These are phyloP conservation scores for Rhagonycha fulva DNA, from an alignment of 2,888 invertebrate genomes.

Conservation along the genomic window DNA sequence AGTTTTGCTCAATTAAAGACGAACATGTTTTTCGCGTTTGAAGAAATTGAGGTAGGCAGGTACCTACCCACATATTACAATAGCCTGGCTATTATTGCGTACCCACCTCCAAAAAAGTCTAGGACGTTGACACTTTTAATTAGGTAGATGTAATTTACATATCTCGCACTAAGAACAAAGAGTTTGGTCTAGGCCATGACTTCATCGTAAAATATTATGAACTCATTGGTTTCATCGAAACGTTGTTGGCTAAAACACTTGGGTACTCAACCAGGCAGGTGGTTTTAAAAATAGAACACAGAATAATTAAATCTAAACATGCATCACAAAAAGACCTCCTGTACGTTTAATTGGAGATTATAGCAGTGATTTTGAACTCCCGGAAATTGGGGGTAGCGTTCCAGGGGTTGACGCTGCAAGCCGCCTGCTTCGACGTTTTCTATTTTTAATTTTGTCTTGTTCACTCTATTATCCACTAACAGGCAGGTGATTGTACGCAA, in stretches of 20 bases:
- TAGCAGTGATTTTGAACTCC: not conserved
- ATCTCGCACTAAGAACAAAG: not conserved
- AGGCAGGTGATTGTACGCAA: not conserved
- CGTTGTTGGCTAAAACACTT: not conserved
- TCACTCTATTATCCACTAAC: not conserved
- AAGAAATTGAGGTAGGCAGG: not conserved
- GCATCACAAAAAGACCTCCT: not conserved
- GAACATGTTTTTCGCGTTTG: not conserved
- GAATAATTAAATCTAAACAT: not conserved
- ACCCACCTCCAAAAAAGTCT: not conserved
- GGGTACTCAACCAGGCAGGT: not conserved
- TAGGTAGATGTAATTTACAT: not conserved
- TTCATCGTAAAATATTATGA: not conserved
- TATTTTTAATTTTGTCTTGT: not conserved
- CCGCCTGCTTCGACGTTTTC: not conserved
- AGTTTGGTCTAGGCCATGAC: not conserved
- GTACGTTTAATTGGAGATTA: not conserved
- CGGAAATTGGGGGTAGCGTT: not conserved
- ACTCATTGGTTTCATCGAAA: not conserved
- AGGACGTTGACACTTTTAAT: conserved; percentile 3
- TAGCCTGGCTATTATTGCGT: no score
- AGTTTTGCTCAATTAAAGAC: not conserved
- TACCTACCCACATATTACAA: no score
- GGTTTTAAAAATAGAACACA: not conserved
- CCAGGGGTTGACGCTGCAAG: not conserved